Evolutionary conservation across 2,113 vertebrate genomes (phyloP).

Genomic region (Thomomys bottae): DNA sequence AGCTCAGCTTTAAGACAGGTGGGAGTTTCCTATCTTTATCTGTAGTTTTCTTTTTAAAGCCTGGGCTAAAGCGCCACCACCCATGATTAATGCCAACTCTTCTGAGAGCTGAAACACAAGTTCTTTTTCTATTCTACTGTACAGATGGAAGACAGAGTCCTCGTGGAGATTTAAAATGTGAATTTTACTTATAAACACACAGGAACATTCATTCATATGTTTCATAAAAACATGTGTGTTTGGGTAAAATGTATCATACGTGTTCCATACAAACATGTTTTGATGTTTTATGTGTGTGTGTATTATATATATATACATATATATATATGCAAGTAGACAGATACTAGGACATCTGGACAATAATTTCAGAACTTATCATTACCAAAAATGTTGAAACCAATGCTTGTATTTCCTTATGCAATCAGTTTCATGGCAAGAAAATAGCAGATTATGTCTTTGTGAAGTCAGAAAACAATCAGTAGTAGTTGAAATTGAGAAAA

Average conservation of each 20-base stretch:
- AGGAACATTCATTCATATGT: background rate
- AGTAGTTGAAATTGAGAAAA: background rate
- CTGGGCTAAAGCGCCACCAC: background rate
- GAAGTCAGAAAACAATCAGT: background rate
- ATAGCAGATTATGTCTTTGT: background rate
- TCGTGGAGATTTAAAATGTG: background rate
- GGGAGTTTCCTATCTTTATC: slow-evolving; percentile 4
- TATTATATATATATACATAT: background rate
- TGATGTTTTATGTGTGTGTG: too few relatives aligned
- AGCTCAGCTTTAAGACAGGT: background rate
- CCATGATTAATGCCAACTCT: background rate
- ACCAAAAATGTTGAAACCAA: slow-evolving; percentile 12
- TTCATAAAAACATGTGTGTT: background rate
- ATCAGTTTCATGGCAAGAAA: slow-evolving; percentile 5
- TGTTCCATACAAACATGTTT: too few relatives aligned
- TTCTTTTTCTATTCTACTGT: background rate
- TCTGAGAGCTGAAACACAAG: background rate
- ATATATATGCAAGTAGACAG: background rate
- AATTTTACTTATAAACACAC: background rate
- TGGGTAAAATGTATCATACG: background rate
- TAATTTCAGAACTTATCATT: background rate
- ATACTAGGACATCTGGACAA: background rate
- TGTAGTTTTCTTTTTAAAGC: slow-evolving; percentile 10
- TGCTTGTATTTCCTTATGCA: background rate
- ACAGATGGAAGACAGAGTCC: background rate